Percentiles rank a stretch among this genome's conserved stretches.
These are phyloP conservation scores for Coelopa pilipes DNA, from an alignment of 2,888 invertebrate genomes.

Conservation along the genomic window DNA sequence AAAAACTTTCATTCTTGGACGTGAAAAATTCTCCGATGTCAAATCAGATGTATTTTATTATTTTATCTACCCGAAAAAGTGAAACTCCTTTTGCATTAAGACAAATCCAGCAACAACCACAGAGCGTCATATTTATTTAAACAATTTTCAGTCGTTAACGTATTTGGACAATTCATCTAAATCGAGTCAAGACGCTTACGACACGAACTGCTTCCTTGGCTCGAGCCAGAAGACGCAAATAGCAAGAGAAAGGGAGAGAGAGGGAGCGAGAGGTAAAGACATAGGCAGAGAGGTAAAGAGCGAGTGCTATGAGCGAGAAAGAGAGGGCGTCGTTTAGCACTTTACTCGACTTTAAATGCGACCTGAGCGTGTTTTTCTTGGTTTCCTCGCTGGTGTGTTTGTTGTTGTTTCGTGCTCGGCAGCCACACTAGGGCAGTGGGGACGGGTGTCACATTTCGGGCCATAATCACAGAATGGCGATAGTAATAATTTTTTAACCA, in stretches of 20 bases:
- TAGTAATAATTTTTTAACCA: conserved; percentile 23
- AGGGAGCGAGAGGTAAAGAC: too few species aligned
- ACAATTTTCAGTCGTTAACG: conserved; percentile 32
- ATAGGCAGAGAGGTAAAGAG: background rate
- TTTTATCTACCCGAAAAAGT: conserved; percentile 37
- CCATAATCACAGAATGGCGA: background rate
- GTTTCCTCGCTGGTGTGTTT: conserved; percentile 29
- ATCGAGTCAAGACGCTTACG: conserved; percentile 20
- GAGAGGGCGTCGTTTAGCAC: conserved; percentile 50
- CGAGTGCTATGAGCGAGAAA: background rate
- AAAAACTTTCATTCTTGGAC: conserved; percentile 15
- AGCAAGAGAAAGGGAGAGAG: background rate
- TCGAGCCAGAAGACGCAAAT: background rate
- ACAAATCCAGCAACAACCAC: conserved; percentile 16
- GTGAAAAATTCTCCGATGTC: conserved; percentile 7
- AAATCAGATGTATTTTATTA: conserved; percentile 9
- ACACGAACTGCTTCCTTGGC: conserved; percentile 21
- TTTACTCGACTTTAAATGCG: conserved; percentile 52
- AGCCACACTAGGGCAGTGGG: background rate
- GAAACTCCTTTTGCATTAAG: conserved; percentile 38
- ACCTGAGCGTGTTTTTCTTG: conserved; percentile 45
- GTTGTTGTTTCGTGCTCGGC: conserved; percentile 1
- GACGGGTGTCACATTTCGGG: conserved; percentile 15
- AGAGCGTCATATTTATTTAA: conserved; percentile 36
- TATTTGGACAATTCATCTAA: conserved; percentile 21